Percentiles rank a stretch among this genome's conserved stretches.
phyloP scores from a whole-genome alignment of 2,113 vertebrate genomes.

The Lasiurus cinereus region DNA sequence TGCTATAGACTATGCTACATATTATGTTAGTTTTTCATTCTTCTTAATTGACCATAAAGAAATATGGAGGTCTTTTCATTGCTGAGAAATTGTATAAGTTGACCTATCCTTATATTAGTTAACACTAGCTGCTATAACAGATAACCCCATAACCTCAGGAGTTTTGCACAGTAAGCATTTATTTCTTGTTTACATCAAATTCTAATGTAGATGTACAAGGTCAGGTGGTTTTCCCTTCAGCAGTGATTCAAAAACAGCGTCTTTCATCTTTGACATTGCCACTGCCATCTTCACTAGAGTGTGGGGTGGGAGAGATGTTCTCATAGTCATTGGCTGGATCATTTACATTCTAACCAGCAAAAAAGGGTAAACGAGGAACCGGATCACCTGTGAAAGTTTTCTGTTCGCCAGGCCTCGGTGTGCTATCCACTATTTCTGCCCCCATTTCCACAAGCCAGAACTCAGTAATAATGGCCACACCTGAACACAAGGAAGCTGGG shows the following conservation, averaged over 20 bases:
- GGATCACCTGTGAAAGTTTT: not conserved
- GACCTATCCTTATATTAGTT: conserved; percentile 18
- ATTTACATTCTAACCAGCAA: not conserved
- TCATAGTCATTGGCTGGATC: not conserved
- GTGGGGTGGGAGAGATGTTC: not conserved
- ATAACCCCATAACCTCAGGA: not conserved
- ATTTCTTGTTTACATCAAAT: conserved; percentile 30
- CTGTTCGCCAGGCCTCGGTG: not conserved
- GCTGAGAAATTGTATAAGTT: not conserved
- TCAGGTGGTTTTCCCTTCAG: not conserved
- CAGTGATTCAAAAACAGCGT: not conserved
- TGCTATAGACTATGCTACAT: not conserved
- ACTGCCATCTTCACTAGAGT: not conserved
- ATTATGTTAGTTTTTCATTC: conserved; percentile 12
- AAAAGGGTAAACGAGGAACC: not conserved
- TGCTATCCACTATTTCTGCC: not conserved
- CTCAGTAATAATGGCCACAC: not conserved
- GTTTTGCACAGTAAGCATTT: not conserved
- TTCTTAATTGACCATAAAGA: conserved; percentile 23
- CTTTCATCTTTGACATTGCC: not conserved
- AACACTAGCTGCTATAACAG: not conserved
- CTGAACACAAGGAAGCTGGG: not conserved
- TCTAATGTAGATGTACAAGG: not conserved
- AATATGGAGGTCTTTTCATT: conserved; percentile 27
- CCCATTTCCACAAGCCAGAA: not conserved